Conservation (phyloP, 2,888 invertebrate species). For the Mesodorylaimus sp. region DNA sequence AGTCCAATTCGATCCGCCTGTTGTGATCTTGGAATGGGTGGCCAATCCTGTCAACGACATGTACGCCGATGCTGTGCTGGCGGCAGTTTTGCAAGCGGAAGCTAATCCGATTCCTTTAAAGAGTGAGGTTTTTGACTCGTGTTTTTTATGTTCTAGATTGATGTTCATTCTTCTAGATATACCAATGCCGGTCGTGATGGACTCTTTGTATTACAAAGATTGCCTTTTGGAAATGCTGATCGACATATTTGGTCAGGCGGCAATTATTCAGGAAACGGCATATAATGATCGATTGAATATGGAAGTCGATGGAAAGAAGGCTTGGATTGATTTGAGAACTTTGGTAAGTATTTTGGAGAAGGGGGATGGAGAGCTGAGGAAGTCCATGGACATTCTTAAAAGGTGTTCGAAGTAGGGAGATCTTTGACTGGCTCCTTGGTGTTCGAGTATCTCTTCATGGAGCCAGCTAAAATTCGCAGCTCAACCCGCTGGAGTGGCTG, state of each 20-base stretch:
- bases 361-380: background rate
- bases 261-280: conserved; percentile 78
- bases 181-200: conserved; percentile 20
- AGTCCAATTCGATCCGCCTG: conserved; percentile 56
- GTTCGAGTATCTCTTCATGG: too few relatives aligned
- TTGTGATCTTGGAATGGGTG: conserved; percentile 77
- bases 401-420: too few relatives aligned
- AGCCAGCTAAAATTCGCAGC: too few relatives aligned
- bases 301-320: conserved; percentile 61
- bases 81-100: conserved; percentile 66
- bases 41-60: conserved; percentile 89
- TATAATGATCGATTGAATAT: conserved; percentile 61
- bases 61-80: conserved; percentile 86
- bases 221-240: conserved; percentile 70
- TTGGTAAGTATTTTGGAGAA: conserved; percentile 42
- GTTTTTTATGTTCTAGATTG: conserved; percentile 20
- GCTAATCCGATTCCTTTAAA: conserved; percentile 26
- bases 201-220: conserved; percentile 40
- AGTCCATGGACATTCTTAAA: too few relatives aligned
- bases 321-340: conserved; percentile 60
- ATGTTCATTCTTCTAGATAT: conserved; percentile 41
- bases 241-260: conserved; percentile 86
- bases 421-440: too few relatives aligned
- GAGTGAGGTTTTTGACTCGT: conserved; percentile 29
- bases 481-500: too few relatives aligned